A percentile compares a stretch with the other conserved stretches of the same genome.
Evolutionary conservation across 1,140 invertebrate species (phyloP).

Genomic region (Drosophila sechellia): DNA sequence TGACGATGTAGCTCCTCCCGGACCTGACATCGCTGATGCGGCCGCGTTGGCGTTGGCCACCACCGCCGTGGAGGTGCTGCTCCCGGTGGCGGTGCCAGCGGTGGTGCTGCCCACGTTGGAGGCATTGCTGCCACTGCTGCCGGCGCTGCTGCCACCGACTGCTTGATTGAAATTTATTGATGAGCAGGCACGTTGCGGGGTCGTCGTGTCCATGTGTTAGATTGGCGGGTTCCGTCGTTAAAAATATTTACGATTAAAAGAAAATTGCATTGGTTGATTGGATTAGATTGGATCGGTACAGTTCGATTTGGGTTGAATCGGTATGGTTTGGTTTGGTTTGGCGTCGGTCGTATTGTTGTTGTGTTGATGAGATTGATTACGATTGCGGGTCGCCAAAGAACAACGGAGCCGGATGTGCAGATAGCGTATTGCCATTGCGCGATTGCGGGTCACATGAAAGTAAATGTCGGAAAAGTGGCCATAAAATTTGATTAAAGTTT

Average conservation of each 20-base stretch:
- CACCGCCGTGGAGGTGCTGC: conserved; percentile 68
- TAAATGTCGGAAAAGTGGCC: conserved; percentile 66
- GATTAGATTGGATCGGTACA: conserved; percentile 65
- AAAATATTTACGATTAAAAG: conserved; percentile 84
- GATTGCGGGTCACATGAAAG: conserved; percentile 62
- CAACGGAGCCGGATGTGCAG: conserved; percentile 34
- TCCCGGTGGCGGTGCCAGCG: conserved; percentile 65
- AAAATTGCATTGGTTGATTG: conserved; percentile 82
- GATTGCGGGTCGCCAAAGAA: conserved; percentile 54
- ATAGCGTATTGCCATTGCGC: conserved; percentile 31
- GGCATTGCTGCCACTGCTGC: conserved; percentile 74
- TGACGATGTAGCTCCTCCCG: conserved; percentile 3
- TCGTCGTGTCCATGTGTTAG: conserved; percentile 61
- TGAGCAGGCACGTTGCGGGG: conserved; percentile 50
- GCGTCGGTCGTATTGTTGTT: conserved; percentile 54
- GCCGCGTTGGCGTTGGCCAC: conserved; percentile 19
- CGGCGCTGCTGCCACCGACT: conserved; percentile 78
- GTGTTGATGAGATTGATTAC: conserved; percentile 80
- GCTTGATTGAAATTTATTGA: conserved; percentile 81
- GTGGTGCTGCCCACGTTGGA: conserved; percentile 72
- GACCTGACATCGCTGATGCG: conserved; percentile 7
- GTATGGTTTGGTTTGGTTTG: conserved; percentile 39
- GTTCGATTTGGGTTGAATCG: conserved; percentile 6
- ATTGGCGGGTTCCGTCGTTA: conserved; percentile 69
- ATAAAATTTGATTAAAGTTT: conserved; percentile 81